Evolutionary conservation across 2,888 invertebrate genomes (phyloP).

Genomic region (Meiosimyza platycephala): DNA sequence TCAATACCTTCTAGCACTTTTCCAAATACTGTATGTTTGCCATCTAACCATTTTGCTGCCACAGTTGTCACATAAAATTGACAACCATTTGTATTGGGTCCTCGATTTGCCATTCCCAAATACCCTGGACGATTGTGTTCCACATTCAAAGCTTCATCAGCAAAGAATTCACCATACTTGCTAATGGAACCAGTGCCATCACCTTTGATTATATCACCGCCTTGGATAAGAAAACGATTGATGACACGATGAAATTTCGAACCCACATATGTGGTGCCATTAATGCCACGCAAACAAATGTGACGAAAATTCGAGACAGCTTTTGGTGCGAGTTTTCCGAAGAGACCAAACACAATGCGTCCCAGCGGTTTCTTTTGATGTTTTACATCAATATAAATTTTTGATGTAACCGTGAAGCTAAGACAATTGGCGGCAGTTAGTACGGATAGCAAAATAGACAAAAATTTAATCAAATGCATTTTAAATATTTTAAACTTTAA

Average conservation of each 20-base stretch:
- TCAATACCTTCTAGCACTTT: constrained; percentile 85
- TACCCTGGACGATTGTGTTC: constrained; percentile 86
- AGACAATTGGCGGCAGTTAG: constrained; percentile 47
- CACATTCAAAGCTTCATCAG: constrained; percentile 87
- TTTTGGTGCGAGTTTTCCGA: constrained; percentile 84
- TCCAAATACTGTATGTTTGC: constrained; percentile 89
- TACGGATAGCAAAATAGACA: constrained; percentile 40
- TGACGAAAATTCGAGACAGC: constrained; percentile 88
- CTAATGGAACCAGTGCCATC: constrained; percentile 88
- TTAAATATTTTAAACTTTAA: neutral
- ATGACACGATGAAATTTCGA: constrained; percentile 87
- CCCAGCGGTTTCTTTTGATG: constrained; percentile 80
- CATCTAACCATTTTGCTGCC: constrained; percentile 89
- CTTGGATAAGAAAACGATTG: constrained; percentile 92
- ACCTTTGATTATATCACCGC: constrained; percentile 82
- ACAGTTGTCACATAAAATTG: constrained; percentile 95
- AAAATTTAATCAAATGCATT: constrained; percentile 48
- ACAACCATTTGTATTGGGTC: constrained; percentile 91
- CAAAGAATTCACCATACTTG: constrained; percentile 86
- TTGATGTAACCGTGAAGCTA: constrained; percentile 62
- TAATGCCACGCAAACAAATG: constrained; percentile 80
- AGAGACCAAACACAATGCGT: constrained; percentile 84
- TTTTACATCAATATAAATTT: constrained; percentile 85
- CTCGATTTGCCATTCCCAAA: constrained; percentile 92
- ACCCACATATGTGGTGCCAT: constrained; percentile 82